phyloP scores from a whole-genome alignment of 2,888 invertebrate genomes.

The Stenoptilia bipunctidactyla region DNA sequence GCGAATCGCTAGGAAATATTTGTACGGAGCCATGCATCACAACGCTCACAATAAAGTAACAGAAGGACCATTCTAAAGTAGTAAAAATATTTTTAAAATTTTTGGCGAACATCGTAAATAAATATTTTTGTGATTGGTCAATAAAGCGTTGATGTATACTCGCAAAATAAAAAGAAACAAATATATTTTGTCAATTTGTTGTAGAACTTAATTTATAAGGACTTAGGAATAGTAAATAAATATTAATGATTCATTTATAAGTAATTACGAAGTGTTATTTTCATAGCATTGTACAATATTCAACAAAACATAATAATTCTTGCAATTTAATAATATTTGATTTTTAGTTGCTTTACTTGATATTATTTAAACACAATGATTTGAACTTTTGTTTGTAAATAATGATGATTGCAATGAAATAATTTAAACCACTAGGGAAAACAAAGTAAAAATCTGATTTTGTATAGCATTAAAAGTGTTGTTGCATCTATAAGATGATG shows the following conservation, averaged over 20 bases:
- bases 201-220: conserved; percentile 28
- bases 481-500: too few species aligned
- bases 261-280: conserved; percentile 23
- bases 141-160: conserved; percentile 39
- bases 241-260: conserved; percentile 23
- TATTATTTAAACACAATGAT: conserved; percentile 16
- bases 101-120: conserved; percentile 29
- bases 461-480: too few species aligned
- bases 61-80: conserved; percentile 55
- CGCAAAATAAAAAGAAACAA: conserved; percentile 36
- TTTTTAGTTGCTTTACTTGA: conserved; percentile 12
- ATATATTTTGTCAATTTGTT: conserved; percentile 64
- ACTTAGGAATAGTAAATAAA: not conserved
- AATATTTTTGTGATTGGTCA: conserved; percentile 40
- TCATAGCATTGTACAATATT: conserved; percentile 17
- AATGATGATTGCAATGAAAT: not conserved
- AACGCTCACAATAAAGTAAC: conserved; percentile 50
- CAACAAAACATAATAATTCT: conserved; percentile 24
- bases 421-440: not conserved
- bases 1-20: conserved; percentile 33
- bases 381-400: not conserved
- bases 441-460: too few species aligned
- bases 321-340: conserved; percentile 20
- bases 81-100: conserved; percentile 60
- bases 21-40: conserved; percentile 39